A percentile compares a stretch with the other conserved stretches of the same genome.
phyloP scores from a whole-genome alignment of 2,888 invertebrate species.

The Sarcophaga caerulescens region DNA sequence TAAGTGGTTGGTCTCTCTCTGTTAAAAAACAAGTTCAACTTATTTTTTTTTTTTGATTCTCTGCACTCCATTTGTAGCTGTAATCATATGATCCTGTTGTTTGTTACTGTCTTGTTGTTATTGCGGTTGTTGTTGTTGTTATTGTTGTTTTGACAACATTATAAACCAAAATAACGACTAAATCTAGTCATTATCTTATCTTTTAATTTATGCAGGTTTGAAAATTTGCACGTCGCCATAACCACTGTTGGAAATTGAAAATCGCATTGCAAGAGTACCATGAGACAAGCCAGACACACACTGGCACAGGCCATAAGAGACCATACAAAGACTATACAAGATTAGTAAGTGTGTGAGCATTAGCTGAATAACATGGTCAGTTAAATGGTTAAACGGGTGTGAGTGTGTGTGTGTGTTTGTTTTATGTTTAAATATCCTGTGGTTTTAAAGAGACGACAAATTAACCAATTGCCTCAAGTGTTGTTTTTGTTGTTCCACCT shows the following conservation, averaged over 20 bases:
- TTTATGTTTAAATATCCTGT: conserved; percentile 54
- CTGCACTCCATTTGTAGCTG: not conserved
- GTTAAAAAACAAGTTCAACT: conserved; percentile 26
- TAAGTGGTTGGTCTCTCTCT: conserved; percentile 42
- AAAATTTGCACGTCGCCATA: conserved; percentile 66
- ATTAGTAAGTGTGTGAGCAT: too few relatives aligned
- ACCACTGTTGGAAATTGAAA: conserved; percentile 47
- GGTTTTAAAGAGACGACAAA: conserved; percentile 56
- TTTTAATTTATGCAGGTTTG: conserved; percentile 78
- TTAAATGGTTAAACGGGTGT: not conserved
- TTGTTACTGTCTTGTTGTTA: conserved; percentile 4
- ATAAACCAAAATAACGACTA: conserved; percentile 58
- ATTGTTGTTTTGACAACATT: conserved; percentile 63
- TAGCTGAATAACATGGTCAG: too few relatives aligned
- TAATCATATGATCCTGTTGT: conserved; percentile 41
- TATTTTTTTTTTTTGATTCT: not conserved
- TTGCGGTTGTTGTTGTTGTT: conserved; percentile 2
- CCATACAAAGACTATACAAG: not conserved
- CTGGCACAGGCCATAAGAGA: not conserved
- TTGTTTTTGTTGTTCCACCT: conserved; percentile 17
- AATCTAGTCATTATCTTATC: conserved; percentile 72
- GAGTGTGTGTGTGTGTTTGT: not conserved
- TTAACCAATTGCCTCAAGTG: conserved; percentile 57
- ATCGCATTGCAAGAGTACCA: too few relatives aligned
- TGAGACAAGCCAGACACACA: conserved; percentile 19